A percentile compares a stretch with the other conserved stretches of the same genome.
phyloP scores from a whole-genome alignment of 53 echinoderm and acorn worm genomes.

The Patiria pectinifera region DNA sequence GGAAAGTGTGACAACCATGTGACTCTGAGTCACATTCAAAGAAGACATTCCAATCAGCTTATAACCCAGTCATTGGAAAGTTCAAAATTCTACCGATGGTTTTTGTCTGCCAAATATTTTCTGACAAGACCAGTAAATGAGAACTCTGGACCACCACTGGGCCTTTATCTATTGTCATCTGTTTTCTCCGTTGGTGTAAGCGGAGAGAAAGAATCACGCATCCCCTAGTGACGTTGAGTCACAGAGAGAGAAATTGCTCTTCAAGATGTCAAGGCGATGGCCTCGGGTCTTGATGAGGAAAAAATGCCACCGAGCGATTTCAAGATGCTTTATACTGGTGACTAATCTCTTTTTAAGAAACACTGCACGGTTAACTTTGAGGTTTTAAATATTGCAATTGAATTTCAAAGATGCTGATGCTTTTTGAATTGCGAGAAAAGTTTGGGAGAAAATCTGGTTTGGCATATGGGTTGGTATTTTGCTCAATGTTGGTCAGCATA shows the following conservation, averaged over 20 bases:
- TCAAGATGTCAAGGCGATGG: slow-evolving; percentile 18
- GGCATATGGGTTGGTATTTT: too few species aligned
- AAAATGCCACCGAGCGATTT: slow-evolving; percentile 29
- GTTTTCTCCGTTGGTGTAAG: not conserved
- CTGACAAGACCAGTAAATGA: not conserved
- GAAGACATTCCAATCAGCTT: not conserved
- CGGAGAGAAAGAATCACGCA: not conserved
- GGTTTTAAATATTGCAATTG: too few species aligned
- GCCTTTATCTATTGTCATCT: slow-evolving; percentile 9
- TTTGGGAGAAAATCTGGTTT: too few species aligned
- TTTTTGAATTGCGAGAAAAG: too few species aligned
- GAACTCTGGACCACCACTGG: not conserved
- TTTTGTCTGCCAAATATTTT: not conserved
- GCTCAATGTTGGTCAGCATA: too few species aligned
- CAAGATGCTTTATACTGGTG: not conserved
- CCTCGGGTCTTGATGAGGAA: not conserved
- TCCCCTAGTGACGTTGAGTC: slow-evolving; percentile 36
- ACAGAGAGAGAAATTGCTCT: not conserved
- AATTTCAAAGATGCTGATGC: too few species aligned
- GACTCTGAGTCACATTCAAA: not conserved
- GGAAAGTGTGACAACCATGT: not conserved
- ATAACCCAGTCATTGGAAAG: not conserved
- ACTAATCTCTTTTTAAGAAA: not conserved
- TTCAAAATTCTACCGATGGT: not conserved
- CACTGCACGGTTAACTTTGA: too few species aligned